Evolutionary conservation across 2,888 invertebrate species (phyloP), one percentile per base, ranked within the genome.

Genomic region (Tuta absoluta): DNA sequence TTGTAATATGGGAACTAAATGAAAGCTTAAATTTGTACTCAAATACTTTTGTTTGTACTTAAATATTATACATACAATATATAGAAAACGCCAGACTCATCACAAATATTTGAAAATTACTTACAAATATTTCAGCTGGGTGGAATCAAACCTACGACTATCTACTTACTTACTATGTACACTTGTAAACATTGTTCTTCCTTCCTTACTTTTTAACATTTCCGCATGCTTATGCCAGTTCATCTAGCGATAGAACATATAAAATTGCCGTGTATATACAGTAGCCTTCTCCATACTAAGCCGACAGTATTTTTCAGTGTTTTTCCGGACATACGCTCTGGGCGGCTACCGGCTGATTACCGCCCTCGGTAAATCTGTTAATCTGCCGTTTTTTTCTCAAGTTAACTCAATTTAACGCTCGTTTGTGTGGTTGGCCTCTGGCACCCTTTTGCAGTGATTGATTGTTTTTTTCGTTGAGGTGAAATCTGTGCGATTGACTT

Each of bases 401-500:
- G 72, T 71, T 77, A 72, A 80, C 80, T 85, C 82, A 82, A 87
- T 86, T 86, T 80, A 79, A 78, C 80, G 73, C 71, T 71, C 76
- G 80, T 82, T 79, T 76, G 75, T 78, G 79, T 65, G 75, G 76
- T 68, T 65, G 33, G 62, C 74, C 73, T 64, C 61, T 7, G 17
- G 24, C 51, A 24, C 5, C 14, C 23, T 53, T 7, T 53, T 11
- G 12, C 21, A 48, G 33, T 56, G 17, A 56, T 33, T 17, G 33
- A 33, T 56, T 56, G 56, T 5, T 51, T 2, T 51, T 51, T 51
- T 48, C 11, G 17, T n/a, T 45, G 45, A 17, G n/a, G 41, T 17
- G n/a, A n/a, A n/a, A 17, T n/a, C 4, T 45, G n/a, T 45, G 17
- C 17, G 33, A 17, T 45, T 17, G 17, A 45, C 17, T 41, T 45